Evolutionary conservation across 2,113 vertebrate species (phyloP), one percentile per base, ranked within the genome.

Genomic region (Excalfactoria chinensis): DNA sequence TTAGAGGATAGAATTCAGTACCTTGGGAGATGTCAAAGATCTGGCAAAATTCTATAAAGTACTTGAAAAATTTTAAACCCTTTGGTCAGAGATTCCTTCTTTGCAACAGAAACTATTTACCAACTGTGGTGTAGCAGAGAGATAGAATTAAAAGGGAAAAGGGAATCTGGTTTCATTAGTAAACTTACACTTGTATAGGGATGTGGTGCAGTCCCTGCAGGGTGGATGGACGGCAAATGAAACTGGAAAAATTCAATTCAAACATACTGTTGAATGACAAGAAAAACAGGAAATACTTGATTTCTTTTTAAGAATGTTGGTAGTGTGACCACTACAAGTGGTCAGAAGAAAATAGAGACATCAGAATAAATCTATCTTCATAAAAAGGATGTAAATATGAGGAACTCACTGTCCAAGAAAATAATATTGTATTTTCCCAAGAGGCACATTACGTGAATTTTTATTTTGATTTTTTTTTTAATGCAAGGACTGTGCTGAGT

Each of bases 391-490:
- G 4, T n/a, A 17, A 13, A 23, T 74, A 59, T 59, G 44, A 73
- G 70, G 62, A 23, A 53, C 2, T 53, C 8, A 23, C 5, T 41
- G 12, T 79, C 41, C 8, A 30, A 28, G 16, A 69, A 6, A 90
- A 94, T 44, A 40, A 26, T 40, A 72, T 28, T 75, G 3, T 3
- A 37, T 72, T 87, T 66, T 4, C 12, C 12, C 8, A 13, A 41
- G 22, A 21, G 20, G 21, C 35, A 1, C 23, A 41, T 32, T 74
- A 34, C 9, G 19, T 1, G 1, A 1, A 1, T 4, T 7, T 1
- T 86, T 40, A 35, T 62, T 1, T 3, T 8, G 0, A 63, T 53
- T 41, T 1, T 4, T 8, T 1, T 68, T 53, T 49, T 68, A 4
- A 18, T 63, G 30, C 6, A 89, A 46, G 25, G 28, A 6, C 2